Evolutionary conservation across 2,888 invertebrate species (phyloP), one percentile per base, ranked within the genome.

Genomic region (Calliphora vomitoria): DNA sequence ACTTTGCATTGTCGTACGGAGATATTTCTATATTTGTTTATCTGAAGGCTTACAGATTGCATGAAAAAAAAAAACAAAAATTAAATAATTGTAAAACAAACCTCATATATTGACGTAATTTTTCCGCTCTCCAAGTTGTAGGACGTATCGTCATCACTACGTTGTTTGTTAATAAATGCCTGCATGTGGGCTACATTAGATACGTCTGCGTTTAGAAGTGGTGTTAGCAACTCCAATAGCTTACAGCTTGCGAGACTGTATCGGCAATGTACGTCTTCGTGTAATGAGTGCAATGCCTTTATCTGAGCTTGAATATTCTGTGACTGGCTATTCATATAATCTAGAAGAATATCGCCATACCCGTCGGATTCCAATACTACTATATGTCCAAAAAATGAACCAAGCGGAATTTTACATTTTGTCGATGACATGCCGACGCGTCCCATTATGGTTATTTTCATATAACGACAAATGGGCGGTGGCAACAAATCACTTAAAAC

Each of bases 361-460:
- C 92, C 92, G 88, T 95, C 95, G 87, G 96, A 96, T 20, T 96
- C 95, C 13, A 98, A 94, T 83, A 97, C 95, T 3, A 97, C 96
- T 58, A 97, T 95, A 93, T 98, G 98, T 0, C 98, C 98, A 92
- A 97, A 98, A 94, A 98, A 98, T 94, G 97, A 96, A n/a, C 98
- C 98, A 53, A 98, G 94, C 0, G 98, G 98, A 88, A 98, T 98
- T 94, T 97, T 96, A 91, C 98, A 98, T 90, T 97, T 96, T 80
- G 97, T 97, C 0, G 98, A 97, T 35, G 97, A 97, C 97, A 98
- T 98, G 66, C 98, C 98, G 92, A 98, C 98, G 13, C 98, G 95
- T 11, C 98, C 98, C 89, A 98, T 97, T 0, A 97, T 97, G 47
- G 98, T 98, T 87, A 98, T 97, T 96, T 98, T 98, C 91, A 98